These are phyloP conservation scores for Corythoichthys haematopterus DNA, from an alignment of 2,113 vertebrate genomes.

Conservation along the genomic window DNA sequence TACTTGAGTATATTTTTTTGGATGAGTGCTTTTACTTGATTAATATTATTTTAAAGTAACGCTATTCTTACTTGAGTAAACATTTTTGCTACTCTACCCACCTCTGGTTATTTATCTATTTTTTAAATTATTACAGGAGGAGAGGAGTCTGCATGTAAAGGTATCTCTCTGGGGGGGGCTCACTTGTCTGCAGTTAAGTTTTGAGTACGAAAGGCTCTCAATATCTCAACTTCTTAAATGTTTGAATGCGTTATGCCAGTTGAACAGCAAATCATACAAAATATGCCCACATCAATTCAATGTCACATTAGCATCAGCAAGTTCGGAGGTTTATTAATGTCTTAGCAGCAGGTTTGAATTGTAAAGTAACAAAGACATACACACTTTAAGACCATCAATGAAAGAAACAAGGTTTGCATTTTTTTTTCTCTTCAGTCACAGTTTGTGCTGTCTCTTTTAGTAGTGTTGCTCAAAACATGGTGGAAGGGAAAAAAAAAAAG, in stretches of 20 bases:
- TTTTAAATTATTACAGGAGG: too few relatives aligned
- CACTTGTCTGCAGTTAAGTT: neutral
- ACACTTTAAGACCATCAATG: constrained; percentile 61
- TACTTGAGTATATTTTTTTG: too few relatives aligned
- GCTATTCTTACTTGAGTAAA: too few relatives aligned
- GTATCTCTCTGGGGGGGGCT: too few relatives aligned
- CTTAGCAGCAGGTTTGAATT: constrained; percentile 68
- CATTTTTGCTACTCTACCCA: too few relatives aligned
- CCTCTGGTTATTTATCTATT: too few relatives aligned
- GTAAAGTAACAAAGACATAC: constrained; percentile 66
- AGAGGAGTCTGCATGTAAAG: too few relatives aligned
- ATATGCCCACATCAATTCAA: constrained; percentile 51
- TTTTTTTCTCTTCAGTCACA: constrained; percentile 49
- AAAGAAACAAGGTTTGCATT: constrained; percentile 60
- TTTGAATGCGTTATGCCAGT: constrained; percentile 2
- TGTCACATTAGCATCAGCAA: constrained; percentile 63
- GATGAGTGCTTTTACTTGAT: too few relatives aligned
- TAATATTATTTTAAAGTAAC: too few relatives aligned
- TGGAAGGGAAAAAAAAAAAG: constrained; percentile 17
- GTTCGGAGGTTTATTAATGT: constrained; percentile 69
- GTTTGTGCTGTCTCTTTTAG: constrained; percentile 49
- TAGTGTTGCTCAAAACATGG: constrained; percentile 40
- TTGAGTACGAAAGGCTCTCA: neutral
- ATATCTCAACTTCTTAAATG: neutral
- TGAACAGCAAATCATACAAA: neutral